Conservation (phyloP, 2,113 vertebrate genomes). For the Solea solea region DNA sequence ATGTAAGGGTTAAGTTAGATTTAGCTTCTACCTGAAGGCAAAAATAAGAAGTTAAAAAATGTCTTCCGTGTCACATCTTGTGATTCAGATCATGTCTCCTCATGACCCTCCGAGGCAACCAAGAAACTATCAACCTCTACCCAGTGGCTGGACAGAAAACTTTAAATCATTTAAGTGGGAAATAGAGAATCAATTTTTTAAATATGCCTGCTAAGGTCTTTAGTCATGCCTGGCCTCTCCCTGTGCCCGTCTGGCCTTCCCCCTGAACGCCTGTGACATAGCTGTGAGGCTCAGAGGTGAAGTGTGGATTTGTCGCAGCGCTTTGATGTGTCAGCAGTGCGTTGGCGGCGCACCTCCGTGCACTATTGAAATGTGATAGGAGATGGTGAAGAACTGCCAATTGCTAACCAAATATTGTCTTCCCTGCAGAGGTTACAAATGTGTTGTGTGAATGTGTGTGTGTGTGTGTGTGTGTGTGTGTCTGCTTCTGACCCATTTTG, state of each 20-base stretch:
- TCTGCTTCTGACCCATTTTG: constrained; percentile 13
- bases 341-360: constrained; percentile 63
- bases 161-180: constrained; percentile 68
- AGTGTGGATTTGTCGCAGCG: constrained; percentile 64
- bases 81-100: constrained; percentile 53
- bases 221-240: constrained; percentile 74
- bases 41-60: constrained; percentile 11
- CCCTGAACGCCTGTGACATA: constrained; percentile 59
- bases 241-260: constrained; percentile 49
- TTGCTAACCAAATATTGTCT: constrained; percentile 68
- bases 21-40: constrained; percentile 4
- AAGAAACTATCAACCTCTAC: constrained; percentile 44
- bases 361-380: constrained; percentile 73
- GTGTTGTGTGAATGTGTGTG: constrained; percentile 22
- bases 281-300: constrained; percentile 57
- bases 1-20: neutral
- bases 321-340: constrained; percentile 81
- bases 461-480: neutral
- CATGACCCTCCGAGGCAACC: constrained; percentile 37
- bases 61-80: constrained; percentile 12
- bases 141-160: constrained; percentile 53
- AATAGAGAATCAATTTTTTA: constrained; percentile 72
- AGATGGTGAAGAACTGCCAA: constrained; percentile 62
- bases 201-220: constrained; percentile 67
- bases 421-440: constrained; percentile 55